Percentiles rank a stretch among this genome's conserved stretches.
These are phyloP conservation scores for Capreolus pygargus DNA, from an alignment of 2,113 vertebrate genomes.

Conservation along the genomic window DNA sequence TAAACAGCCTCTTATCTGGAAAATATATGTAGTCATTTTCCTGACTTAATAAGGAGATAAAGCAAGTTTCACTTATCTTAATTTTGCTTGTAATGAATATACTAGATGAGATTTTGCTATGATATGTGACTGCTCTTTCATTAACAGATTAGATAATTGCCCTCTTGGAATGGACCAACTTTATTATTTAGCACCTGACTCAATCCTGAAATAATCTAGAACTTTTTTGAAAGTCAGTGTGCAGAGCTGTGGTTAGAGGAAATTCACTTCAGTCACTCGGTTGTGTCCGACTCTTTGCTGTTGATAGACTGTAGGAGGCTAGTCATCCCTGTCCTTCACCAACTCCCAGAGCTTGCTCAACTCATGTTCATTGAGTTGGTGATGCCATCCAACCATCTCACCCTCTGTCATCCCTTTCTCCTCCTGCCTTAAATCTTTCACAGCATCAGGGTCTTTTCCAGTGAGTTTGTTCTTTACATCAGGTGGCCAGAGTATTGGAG, in stretches of 20 bases:
- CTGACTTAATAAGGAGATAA: constrained; percentile 64
- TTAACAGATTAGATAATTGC: constrained; percentile 70
- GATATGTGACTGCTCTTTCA: constrained; percentile 72
- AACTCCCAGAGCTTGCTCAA: not conserved
- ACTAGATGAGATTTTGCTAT: constrained; percentile 64
- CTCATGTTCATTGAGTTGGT: not conserved
- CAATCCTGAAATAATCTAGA: constrained; percentile 47
- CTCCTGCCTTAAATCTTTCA: not conserved
- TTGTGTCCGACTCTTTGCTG: not conserved
- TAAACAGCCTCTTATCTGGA: constrained; percentile 54
- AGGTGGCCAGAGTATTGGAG: not conserved
- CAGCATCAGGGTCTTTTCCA: not conserved
- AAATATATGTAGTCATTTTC: constrained; percentile 72
- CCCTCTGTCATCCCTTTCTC: not conserved
- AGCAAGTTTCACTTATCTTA: constrained; percentile 71
- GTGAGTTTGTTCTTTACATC: not conserved
- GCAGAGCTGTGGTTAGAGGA: not conserved
- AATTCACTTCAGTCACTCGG: not conserved
- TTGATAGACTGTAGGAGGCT: not conserved
- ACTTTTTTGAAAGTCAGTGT: constrained; percentile 34
- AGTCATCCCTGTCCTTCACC: not conserved
- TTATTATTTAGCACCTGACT: constrained; percentile 60
- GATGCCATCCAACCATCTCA: not conserved
- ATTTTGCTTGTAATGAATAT: constrained; percentile 66
- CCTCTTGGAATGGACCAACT: constrained; percentile 55